A percentile compares a stretch with the other conserved stretches of the same genome.
These are phyloP conservation scores for Sebastes aleutianus DNA, from an alignment of 2,797 vertebrate genomes.

Conservation along the genomic window DNA sequence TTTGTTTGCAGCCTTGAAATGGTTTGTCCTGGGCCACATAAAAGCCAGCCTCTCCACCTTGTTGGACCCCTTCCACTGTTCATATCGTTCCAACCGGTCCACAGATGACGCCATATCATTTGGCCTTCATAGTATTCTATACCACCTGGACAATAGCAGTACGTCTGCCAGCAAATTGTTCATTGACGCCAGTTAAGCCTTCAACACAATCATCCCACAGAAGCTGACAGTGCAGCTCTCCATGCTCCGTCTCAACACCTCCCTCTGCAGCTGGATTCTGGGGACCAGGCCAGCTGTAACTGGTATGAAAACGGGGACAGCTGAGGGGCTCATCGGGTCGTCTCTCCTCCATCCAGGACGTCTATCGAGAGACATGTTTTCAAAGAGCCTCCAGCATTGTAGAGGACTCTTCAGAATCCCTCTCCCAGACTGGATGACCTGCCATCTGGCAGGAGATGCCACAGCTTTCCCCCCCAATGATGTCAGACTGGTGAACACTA, in stretches of 20 bases:
- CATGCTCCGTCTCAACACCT: background rate
- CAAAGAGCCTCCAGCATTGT: background rate
- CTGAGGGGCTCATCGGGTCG: background rate
- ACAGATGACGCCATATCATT: background rate
- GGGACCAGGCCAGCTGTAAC: background rate
- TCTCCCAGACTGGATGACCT: background rate
- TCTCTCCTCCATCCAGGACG: background rate
- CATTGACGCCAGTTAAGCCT: background rate
- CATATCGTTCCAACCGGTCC: background rate
- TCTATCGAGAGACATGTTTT: background rate
- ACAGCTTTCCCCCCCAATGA: background rate
- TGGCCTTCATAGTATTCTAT: background rate
- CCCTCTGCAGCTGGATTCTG: background rate
- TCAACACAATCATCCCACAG: background rate
- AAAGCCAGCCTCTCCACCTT: background rate
- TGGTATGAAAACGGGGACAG: background rate
- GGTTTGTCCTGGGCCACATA: conserved; percentile 1
- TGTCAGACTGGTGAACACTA: background rate
- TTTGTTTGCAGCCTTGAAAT: background rate
- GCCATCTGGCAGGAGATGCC: background rate
- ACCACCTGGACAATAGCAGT: background rate
- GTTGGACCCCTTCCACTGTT: background rate
- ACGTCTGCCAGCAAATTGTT: background rate
- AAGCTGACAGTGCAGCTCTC: background rate
- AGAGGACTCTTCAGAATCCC: background rate